Evolutionary conservation across 2,888 invertebrate species (phyloP).

Genomic region (Epinotia bilunana): DNA sequence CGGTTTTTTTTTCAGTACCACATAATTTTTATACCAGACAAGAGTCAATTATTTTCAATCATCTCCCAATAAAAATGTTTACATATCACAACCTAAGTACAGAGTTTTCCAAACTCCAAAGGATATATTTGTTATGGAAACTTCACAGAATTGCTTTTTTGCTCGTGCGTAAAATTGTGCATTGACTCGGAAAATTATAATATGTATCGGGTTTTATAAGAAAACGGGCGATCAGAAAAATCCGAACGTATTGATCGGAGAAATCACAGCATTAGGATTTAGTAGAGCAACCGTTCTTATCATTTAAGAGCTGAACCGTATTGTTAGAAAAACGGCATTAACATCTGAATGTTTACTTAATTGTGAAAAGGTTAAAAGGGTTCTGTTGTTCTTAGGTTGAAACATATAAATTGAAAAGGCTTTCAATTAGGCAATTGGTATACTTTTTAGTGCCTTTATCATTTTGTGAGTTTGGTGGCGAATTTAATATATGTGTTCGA

Average conservation of each 20-base stretch:
- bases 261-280: constrained; percentile 12
- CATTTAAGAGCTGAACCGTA: constrained; percentile 22
- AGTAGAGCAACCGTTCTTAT: constrained; percentile 5
- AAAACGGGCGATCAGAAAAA: constrained; percentile 14
- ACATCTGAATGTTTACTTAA: constrained; percentile 24
- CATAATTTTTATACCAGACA: too few relatives aligned
- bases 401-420: constrained; percentile 6
- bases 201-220: not conserved
- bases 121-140: not conserved
- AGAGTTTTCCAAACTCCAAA: not conserved
- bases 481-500: not conserved
- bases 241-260: not conserved
- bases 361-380: constrained; percentile 40
- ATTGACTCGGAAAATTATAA: constrained; percentile 7
- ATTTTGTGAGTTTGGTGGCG: constrained; percentile 5
- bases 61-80: too few relatives aligned
- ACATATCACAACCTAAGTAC: too few relatives aligned
- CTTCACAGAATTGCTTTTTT: not conserved
- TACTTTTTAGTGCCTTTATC: not conserved
- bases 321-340: constrained; percentile 33
- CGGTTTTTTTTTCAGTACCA: too few relatives aligned
- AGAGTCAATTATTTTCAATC: too few relatives aligned
- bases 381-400: constrained; percentile 33
- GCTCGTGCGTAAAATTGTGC: constrained; percentile 15
- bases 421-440: constrained; percentile 13